A percentile compares a stretch with the other conserved stretches of the same genome.
Conservation (phyloP, 2,797 vertebrate genomes). For the Moxostoma hubbsi region DNA sequence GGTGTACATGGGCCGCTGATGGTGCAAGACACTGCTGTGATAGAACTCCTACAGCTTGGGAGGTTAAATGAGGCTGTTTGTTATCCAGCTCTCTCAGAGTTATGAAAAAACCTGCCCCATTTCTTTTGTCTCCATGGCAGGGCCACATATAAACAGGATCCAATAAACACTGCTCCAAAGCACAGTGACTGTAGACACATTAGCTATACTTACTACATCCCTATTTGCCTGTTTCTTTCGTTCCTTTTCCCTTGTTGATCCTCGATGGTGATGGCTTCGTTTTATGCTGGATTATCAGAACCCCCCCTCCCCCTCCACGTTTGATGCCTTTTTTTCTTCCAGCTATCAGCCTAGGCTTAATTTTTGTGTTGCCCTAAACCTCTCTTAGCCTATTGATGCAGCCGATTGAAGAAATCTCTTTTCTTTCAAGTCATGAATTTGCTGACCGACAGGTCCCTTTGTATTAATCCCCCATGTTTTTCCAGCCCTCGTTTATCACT, state of each 20-base stretch:
- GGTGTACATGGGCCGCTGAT: constrained; percentile 5
- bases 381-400: constrained; percentile 3
- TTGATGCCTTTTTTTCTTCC: background rate
- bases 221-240: background rate
- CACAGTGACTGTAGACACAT: constrained; percentile 31
- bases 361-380: background rate
- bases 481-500: constrained; percentile 9
- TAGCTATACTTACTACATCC: background rate
- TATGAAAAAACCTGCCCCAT: constrained; percentile 38
- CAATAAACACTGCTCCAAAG: constrained; percentile 29
- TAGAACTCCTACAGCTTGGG: background rate
- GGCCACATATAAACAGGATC: constrained; percentile 43
- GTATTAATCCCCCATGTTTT: constrained; percentile 36
- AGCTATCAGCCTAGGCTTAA: background rate
- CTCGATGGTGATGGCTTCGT: background rate
- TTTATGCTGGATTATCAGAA: constrained; percentile 3
- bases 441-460: constrained; percentile 18
- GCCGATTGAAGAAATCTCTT: background rate
- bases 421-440: background rate
- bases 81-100: constrained; percentile 35
- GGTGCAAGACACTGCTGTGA: background rate
- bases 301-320: background rate
- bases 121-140: constrained; percentile 41
- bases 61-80: constrained; percentile 29
- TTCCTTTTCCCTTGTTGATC: background rate